Conservation (phyloP, 2,888 invertebrate genomes). For the Polymixis flavicincta region DNA sequence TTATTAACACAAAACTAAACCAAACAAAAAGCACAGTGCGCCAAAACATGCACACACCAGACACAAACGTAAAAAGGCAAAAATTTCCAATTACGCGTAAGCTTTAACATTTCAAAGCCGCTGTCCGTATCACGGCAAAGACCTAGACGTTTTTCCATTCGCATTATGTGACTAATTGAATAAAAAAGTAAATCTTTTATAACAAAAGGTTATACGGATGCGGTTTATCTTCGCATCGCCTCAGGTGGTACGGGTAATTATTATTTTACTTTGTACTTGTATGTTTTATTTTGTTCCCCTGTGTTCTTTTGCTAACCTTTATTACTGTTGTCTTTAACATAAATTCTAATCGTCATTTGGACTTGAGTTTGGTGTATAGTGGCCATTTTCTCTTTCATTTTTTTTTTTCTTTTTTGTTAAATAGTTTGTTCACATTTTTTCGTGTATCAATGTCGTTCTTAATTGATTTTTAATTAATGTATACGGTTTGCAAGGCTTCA, state of each 20-base stretch:
- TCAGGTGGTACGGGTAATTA: constrained; percentile 81
- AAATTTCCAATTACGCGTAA: constrained; percentile 68
- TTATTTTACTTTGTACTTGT: constrained; percentile 84
- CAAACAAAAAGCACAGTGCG: constrained; percentile 46
- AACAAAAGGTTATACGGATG: constrained; percentile 76
- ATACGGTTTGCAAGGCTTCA: no score
- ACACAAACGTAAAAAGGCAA: constrained; percentile 63
- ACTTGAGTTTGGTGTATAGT: constrained; percentile 47
- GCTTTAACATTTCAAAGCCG: constrained; percentile 79
- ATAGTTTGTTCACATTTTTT: background rate
- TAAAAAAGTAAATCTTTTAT: constrained; percentile 79
- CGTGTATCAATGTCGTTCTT: background rate
- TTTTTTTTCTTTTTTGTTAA: background rate
- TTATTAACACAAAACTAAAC: constrained; percentile 49
- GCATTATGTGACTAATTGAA: constrained; percentile 82
- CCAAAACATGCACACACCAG: constrained; percentile 49
- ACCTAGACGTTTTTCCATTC: constrained; percentile 72
- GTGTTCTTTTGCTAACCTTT: constrained; percentile 80
- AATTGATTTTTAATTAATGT: background rate
- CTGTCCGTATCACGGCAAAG: constrained; percentile 73
- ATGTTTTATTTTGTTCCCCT: constrained; percentile 75
- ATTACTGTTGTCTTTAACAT: constrained; percentile 81
- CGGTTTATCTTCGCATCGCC: constrained; percentile 77
- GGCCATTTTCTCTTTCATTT: constrained; percentile 32
- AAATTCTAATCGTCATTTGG: constrained; percentile 78